phyloP scores from a whole-genome alignment of 2,888 invertebrate species.

The Andrena marginata region DNA sequence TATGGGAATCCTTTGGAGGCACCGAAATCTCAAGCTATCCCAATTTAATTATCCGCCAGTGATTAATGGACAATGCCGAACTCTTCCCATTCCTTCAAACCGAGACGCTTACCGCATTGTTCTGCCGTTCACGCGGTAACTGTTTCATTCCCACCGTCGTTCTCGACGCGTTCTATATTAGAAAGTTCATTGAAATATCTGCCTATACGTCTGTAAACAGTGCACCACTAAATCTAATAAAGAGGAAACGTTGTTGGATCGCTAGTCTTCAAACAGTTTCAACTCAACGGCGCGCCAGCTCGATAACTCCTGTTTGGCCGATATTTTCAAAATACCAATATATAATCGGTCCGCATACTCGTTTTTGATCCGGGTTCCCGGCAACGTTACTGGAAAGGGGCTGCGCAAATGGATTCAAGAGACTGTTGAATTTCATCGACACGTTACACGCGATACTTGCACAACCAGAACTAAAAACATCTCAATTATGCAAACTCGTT shows the following conservation, averaged over 20 bases:
- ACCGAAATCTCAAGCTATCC: constrained; percentile 54
- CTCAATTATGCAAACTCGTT: constrained; percentile 23
- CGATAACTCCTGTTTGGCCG: too few relatives aligned
- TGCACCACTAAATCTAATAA: too few relatives aligned
- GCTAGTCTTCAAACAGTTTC: too few relatives aligned
- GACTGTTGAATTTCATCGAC: constrained; percentile 21
- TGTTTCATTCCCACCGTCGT: background rate
- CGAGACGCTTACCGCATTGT: background rate
- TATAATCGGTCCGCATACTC: too few relatives aligned
- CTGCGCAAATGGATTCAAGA: too few relatives aligned
- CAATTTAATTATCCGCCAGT: constrained; percentile 44
- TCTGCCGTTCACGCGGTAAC: background rate
- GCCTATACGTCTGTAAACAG: too few relatives aligned
- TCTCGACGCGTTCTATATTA: background rate
- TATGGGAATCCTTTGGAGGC: constrained; percentile 49
- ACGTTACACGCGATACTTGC: background rate
- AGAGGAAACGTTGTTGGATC: too few relatives aligned
- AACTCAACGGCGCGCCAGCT: too few relatives aligned
- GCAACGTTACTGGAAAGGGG: too few relatives aligned
- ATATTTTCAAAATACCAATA: too few relatives aligned
- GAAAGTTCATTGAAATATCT: background rate
- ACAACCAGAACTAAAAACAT: constrained; percentile 6
- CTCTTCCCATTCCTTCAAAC: constrained; percentile 13
- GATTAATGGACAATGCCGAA: constrained; percentile 36
- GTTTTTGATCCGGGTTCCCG: too few relatives aligned